Evolutionary conservation across 2,113 vertebrate species (phyloP), one percentile per base, ranked within the genome.

Genomic region (Bothrops jararaca): DNA sequence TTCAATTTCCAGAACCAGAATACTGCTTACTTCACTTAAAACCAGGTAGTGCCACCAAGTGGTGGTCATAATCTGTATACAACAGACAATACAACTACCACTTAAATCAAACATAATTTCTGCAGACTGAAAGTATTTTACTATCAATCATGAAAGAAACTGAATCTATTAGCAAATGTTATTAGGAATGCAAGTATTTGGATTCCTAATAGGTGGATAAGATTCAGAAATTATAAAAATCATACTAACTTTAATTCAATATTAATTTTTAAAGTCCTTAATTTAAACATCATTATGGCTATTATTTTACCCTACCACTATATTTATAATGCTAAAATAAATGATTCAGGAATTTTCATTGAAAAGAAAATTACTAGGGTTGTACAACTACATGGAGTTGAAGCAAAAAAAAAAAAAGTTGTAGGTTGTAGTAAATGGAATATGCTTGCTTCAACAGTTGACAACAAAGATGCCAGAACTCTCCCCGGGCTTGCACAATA

Each of bases 21-120:
- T 50, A 94, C 93, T 48, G 95, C 85, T 11, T 85, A 85, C 15
- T 91, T 94, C 93, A 92, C 97, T 92, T 91, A 91, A 97, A 97
- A 97, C 97, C 95, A 96, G 58, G 96, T 94, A 97, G 96, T 98
- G 98, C 98, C 98, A 98, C 97, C 98, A 98, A 97, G 98, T 97
- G 98, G 98, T 48, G 48, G 93, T 92, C 92, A 97, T 92, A 91
- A 95, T 95, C 69, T 89, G 87, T 93, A 92, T 69, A 48, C 89
- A 93, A 94, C 93, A 89, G 94, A 8, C 15, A 94, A 39, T 91
- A 29, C 13, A 86, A 57, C 48, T 0, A 89, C 3, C 85, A 64
- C 48, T 91, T 18, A 42, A 64, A 94, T 90, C 29, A 56, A 91
- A 89, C 85, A 89, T 95, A 2, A 0, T 50, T 95, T 45, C 4